phyloP scores from a whole-genome alignment of 2,888 invertebrate genomes.

The Drosophila vallismaia region DNA sequence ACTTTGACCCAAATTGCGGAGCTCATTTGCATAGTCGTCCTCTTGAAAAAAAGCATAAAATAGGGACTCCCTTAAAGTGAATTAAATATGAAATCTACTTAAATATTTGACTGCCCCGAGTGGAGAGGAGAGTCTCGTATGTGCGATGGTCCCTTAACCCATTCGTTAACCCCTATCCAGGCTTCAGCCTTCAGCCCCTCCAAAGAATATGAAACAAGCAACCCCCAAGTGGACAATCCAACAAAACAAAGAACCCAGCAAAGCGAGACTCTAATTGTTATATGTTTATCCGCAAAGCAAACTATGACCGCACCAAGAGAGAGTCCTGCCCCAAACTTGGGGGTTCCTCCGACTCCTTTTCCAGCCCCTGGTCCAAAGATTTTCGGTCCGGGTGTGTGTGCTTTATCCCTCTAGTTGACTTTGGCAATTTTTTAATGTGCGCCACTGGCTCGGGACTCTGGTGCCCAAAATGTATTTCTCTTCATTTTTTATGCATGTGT shows the following conservation, averaged over 20 bases:
- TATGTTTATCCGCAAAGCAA: slow-evolving; percentile 68
- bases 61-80: slow-evolving; percentile 59
- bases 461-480: slow-evolving; percentile 69
- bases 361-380: background rate
- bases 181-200: background rate
- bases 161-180: background rate
- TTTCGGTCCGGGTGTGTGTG: slow-evolving; percentile 3
- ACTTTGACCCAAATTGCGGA: slow-evolving; percentile 66
- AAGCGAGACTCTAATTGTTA: slow-evolving; percentile 69
- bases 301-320: slow-evolving; percentile 45
- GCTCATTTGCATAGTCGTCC: slow-evolving; percentile 65
- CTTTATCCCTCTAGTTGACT: slow-evolving; percentile 45
- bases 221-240: slow-evolving; percentile 40
- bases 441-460: slow-evolving; percentile 27
- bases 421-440: slow-evolving; percentile 70
- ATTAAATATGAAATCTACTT: slow-evolving; percentile 66
- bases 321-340: slow-evolving; percentile 44
- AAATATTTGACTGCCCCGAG: slow-evolving; percentile 67
- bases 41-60: slow-evolving; percentile 28
- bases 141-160: slow-evolving; percentile 11
- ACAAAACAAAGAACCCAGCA: slow-evolving; percentile 16
- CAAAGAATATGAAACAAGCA: background rate
- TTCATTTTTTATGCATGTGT: slow-evolving; percentile 68
- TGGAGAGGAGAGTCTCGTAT: slow-evolving; percentile 1
- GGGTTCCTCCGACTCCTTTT: background rate